A percentile compares a stretch with the other conserved stretches of the same genome.
Evolutionary conservation across 2,888 invertebrate species (phyloP).

Genomic region (Amiota mariae): DNA sequence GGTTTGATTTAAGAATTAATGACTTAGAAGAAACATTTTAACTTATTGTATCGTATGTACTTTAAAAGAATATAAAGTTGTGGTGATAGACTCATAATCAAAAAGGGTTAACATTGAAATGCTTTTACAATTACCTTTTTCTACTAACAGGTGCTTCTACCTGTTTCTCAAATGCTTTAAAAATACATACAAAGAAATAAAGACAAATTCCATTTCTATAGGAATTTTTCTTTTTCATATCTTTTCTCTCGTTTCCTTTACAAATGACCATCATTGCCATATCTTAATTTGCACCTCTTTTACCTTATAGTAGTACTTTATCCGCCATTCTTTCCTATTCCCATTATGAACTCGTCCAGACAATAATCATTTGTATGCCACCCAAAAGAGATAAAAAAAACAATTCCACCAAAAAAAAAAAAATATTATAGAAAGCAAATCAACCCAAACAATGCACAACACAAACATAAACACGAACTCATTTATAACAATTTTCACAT

Average conservation of each 20-base stretch:
- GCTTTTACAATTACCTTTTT: no score
- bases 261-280: background rate
- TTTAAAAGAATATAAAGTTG: no score
- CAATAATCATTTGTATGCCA: background rate
- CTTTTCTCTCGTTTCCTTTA: background rate
- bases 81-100: no score
- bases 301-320: background rate
- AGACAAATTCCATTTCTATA: no score
- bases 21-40: no score
- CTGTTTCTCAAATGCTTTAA: no score
- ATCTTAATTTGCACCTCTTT: conserved; percentile 6
- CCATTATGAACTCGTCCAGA: conserved; percentile 6
- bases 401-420: background rate
- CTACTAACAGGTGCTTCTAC: no score
- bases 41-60: no score
- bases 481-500: conserved; percentile 28
- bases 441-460: background rate
- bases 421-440: background rate
- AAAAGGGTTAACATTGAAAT: no score
- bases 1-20: no score
- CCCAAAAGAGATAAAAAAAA: background rate
- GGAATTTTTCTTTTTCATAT: no score
- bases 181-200: no score
- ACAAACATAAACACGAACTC: conserved; percentile 18
- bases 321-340: background rate